Evolutionary conservation across 2,888 invertebrate genomes (phyloP), one percentile per base, ranked within the genome.

Genomic region (Lithodes maja): DNA sequence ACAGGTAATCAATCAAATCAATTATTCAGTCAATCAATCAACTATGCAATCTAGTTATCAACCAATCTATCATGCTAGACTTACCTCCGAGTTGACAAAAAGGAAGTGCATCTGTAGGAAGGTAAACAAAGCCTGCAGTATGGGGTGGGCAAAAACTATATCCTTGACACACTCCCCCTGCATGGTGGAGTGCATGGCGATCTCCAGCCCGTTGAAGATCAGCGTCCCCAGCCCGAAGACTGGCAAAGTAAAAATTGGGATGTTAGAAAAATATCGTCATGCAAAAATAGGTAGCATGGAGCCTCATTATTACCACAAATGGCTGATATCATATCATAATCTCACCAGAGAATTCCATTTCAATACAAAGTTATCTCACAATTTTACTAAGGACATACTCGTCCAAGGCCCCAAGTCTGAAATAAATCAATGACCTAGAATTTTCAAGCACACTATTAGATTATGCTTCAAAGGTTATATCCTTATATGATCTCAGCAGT

Each of bases 81-180:
- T 93, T 93, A 94, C 95, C 94, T 95, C 95, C 0, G 95, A 95
- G 92, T 95, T 95, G 89, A 95, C 94, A 92, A 95, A 95, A 79
- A 95, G 94, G 93, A 95, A 95, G 93, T 95, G 95, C 95, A 95
- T 95, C 93, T 95, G 95, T 74, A 95, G 93, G 92, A 95, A 95
- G 15, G 95, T 95, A 93, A 95, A 95, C 80, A 95, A 93, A 33
- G 95, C 95, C 90, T 95, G 92, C n/a, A 95, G 93, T 81, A 95
- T 94, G 1, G 95, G 95, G 93, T 95, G 95, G 2, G 95, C 94
- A 89, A 95, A 95, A 80, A 95, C 94, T 68, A 95, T 94, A 91
- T 95, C 94, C 83, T 92, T 93, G 54, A 93, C 92, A 83, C 93
- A 93, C 53, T 89, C 87, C 2, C 86, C 91, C 83, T 86, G 87